phyloP scores from a whole-genome alignment of 2,113 vertebrate species.

The Saccopteryx bilineata region DNA sequence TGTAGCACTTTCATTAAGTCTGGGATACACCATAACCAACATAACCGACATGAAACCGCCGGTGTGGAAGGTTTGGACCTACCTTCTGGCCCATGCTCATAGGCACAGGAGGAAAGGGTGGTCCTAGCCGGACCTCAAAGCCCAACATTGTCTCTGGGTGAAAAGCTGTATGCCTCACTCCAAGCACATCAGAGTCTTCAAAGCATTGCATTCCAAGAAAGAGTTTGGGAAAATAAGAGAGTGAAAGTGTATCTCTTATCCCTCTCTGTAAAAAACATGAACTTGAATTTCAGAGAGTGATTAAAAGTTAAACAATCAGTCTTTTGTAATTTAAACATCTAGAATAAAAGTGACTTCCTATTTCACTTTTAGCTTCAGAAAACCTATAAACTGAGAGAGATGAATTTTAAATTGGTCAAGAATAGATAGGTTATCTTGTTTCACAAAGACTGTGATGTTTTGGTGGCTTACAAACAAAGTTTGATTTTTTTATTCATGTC shows the following conservation, averaged over 20 bases:
- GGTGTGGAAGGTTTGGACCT: neutral
- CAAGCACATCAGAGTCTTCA: neutral
- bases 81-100: neutral
- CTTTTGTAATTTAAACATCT: neutral
- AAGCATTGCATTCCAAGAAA: neutral
- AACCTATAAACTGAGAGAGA: neutral
- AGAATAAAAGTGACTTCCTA: neutral
- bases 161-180: neutral
- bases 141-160: neutral
- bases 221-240: neutral
- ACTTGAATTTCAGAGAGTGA: neutral
- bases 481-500: neutral
- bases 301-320: neutral
- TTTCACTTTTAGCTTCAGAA: neutral
- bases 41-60: neutral
- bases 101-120: neutral
- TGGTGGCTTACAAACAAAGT: neutral
- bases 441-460: neutral
- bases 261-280: neutral
- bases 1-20: neutral
- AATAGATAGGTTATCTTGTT: neutral
- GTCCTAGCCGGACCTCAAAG: neutral
- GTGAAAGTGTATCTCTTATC: neutral
- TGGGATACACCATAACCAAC: neutral
- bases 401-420: neutral